Evolutionary conservation across 2,797 vertebrate species (phyloP), one percentile per base, ranked within the genome.

Genomic region (Pampus argenteus): DNA sequence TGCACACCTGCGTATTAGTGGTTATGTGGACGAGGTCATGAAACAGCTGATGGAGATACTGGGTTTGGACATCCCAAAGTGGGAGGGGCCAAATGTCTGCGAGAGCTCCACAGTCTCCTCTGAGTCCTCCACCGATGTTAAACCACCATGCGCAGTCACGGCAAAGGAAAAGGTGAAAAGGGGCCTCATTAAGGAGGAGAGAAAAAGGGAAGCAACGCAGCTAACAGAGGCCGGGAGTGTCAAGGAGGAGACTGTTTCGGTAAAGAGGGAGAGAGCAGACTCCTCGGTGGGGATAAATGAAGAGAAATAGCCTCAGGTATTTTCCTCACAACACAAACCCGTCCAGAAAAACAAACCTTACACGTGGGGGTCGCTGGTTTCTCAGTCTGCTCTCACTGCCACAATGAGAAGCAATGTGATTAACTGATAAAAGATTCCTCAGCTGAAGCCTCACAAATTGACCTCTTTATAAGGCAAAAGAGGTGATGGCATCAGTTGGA

Each of bases 1-100:
- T 0, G 96, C 96, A 0, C 92, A 96, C 87, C 89, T 99, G 55
- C 93, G 94, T 57, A 97, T 99, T 88, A 90, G 96, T 0, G 94
- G 95, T 70, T 97, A 97, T 0, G 97, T 99, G 0, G 98, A 99
- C 0, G 95, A 96, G 0, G 95, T 99, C 72, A 97, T 99, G 95
- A 90, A 76, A 0, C 95, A 88, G 83, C 91, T 99, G 83, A 97
- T 99, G 96, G 95, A 95, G 67, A 86, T 84, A 22, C 87, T 99
- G 65, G 95, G 94, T 58, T 71, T 98, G 77, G 95, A 96, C 65
- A 94, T 99, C 50, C 98, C 97, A 0, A 81, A 95, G 80, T 99
- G 97, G 98, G 87, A 91, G 0, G 96, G 97, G 14, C 96, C 96
- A 0, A 92, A 87, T 0, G 65, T 97, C 71, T 96, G 97, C 9